phyloP scores from a whole-genome alignment of 2,888 invertebrate genomes.

The Nezara viridula region DNA sequence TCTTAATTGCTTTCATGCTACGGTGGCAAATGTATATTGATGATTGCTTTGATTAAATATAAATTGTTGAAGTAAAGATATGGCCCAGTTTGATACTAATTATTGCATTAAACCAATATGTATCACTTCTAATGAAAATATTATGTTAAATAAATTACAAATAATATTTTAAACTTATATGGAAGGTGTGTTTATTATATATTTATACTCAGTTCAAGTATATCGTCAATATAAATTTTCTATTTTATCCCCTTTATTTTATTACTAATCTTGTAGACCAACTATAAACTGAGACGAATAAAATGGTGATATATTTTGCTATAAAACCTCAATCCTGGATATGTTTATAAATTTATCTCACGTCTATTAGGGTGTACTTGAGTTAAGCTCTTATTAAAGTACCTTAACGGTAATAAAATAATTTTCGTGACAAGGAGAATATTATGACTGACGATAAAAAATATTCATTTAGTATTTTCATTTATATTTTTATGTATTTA shows the following conservation, averaged over 20 bases:
- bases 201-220: background rate
- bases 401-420: background rate
- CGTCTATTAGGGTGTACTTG: background rate
- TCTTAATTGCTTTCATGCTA: too few species aligned
- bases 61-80: too few species aligned
- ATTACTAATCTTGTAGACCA: background rate
- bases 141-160: too few species aligned
- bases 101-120: too few species aligned
- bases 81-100: too few species aligned
- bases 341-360: background rate
- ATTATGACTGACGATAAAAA: background rate
- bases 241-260: background rate
- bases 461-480: background rate
- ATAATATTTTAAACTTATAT: background rate
- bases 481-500: background rate
- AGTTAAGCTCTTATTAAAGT: background rate
- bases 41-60: too few species aligned
- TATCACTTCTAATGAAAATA: too few species aligned
- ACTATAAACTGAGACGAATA: background rate
- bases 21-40: too few species aligned
- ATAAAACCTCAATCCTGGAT: too few species aligned
- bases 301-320: background rate
- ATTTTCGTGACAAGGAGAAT: background rate
- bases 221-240: background rate
- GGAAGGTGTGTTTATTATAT: too few species aligned